Evolutionary conservation across 2,888 invertebrate genomes (phyloP).

Genomic region (Lamellibrachia satsuma): DNA sequence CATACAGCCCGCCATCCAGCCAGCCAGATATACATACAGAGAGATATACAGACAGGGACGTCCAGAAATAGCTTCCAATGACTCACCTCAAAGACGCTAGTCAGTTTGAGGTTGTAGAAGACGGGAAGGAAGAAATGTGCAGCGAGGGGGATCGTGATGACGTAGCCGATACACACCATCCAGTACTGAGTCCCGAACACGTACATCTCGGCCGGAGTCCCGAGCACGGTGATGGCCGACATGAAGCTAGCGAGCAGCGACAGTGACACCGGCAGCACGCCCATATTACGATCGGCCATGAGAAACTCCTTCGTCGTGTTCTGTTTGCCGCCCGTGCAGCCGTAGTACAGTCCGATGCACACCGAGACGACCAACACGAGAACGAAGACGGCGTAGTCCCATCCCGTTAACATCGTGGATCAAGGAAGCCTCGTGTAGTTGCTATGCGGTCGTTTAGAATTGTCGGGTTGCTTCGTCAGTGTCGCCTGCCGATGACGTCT

Average conservation of each 20-base stretch:
- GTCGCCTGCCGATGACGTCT: too few species aligned
- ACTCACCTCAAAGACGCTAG: slow-evolving; percentile 47
- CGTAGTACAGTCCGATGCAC: slow-evolving; percentile 53
- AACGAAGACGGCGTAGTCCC: slow-evolving; percentile 52
- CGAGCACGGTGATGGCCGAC: too few species aligned
- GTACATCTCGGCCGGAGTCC: slow-evolving; percentile 63
- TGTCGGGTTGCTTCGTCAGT: too few species aligned
- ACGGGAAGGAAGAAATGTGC: too few species aligned
- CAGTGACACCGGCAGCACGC: slow-evolving; percentile 58
- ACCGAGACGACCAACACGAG: slow-evolving; percentile 48
- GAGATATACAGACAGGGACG: too few species aligned
- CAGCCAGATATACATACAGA: too few species aligned
- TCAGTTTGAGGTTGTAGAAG: slow-evolving; percentile 45
- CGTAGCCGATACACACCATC: slow-evolving; percentile 48
- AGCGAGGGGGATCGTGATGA: slow-evolving; percentile 58
- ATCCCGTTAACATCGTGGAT: slow-evolving; percentile 32
- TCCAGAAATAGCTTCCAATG: too few species aligned
- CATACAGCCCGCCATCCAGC: too few species aligned
- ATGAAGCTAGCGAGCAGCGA: slow-evolving; percentile 64
- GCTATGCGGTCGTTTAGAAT: too few species aligned
- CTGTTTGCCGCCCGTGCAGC: slow-evolving; percentile 46
- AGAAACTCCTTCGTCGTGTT: too few species aligned
- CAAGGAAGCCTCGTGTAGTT: too few species aligned
- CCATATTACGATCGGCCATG: too few species aligned
- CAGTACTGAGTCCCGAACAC: slow-evolving; percentile 41